Evolutionary conservation across 2,113 vertebrate species (phyloP), one percentile per base, ranked within the genome.

Genomic region (Lutjanus erythropterus): DNA sequence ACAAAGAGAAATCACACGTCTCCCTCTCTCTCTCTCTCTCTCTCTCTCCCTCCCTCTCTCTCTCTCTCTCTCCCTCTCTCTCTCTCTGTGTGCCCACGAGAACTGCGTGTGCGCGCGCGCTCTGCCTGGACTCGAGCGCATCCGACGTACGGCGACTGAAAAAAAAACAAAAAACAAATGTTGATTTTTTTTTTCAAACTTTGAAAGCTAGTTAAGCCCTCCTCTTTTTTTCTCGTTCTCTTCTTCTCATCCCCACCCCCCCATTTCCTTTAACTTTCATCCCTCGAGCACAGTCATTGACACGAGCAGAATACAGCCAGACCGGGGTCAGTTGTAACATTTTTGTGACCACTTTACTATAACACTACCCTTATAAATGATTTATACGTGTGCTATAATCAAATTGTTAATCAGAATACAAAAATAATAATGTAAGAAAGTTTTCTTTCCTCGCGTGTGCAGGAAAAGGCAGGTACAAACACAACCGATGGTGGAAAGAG

Each of bases 1-100:
- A 92, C 87, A 92, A 90, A 90, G 87, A 89, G 64, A 86, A 89
- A 79, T 77, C 85, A 60, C 83, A 71, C 82, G 71, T 81, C 82
- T 71, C 74, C 77, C 75, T 69, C 56, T 44, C 61, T 72, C 72
- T 81, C 35, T 71, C 67, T 50, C 19, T 53, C 35, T 70, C 60
- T 41, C 33, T 81, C 77, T 69, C 72, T 78, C 75, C 65, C 55
- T 42, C 62, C 69, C 71, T 80, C 39, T 70, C 69, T 42, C 41
- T 42, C 41, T 42, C 42, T 56, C 58, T 70, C 69, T 42, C 41
- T 42, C 41, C 15, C 42, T 56, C 58, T 70, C 66, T 68, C 58
- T 59, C 27, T 39, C 59, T 75, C 52, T 52, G 25, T 49, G 27
- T 66, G 69, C 78, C 71, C 84, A 62, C 80, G 67, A 77, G 78